Base-by-base conservation (phyloP, 2,113 vertebrate species). In the Fulmarus glacialis region DNA sequence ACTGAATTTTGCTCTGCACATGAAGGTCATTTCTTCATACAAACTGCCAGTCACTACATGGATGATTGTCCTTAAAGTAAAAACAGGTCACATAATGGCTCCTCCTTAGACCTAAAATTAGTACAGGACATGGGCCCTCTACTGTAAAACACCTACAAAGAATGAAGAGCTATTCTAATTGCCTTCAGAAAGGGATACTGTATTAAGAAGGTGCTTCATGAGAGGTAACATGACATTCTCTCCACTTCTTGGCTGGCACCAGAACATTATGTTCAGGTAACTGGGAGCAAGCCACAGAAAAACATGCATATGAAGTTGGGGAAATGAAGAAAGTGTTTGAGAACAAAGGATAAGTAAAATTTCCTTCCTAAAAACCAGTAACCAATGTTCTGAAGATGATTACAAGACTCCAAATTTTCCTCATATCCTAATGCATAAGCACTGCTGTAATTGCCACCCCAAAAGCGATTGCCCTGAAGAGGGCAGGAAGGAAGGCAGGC, bases 281-380 rank as follows among this genome's bases (percentile, higher is more conserved):
- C 27, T 26, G 23, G 17, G 27, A 80, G 19, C 30, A 24, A 90
- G 59, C 63, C 32, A 34, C 50, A 40, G 58, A 55, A 87, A 66
- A 79, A 66, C 6, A 38, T 0, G 0, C 0, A 1, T 8, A 11
- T 15, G 29, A 78, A 16, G 7, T 1, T 36, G 23, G 15, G 47
- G 47, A 68, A 88, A 53, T 9, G 2, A 81, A 78, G 38, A n/a
- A 79, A 50, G 4, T 32, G 11, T 29, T 59, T 29, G 52, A 78
- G 26, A 92, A 47, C 14, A 56, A 53, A 30, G 15, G 50, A 29
- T 9, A 80, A 38, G 15, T 24, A 82, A 67, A 32, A 45, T 64
- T 68, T 92, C 72, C 48, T 27, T 90, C 64, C 17, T 84, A 36
- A 72, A 80, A 92, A 4, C 0, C 23, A 48, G 16, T 48, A 45